A percentile compares a stretch with the other conserved stretches of the same genome.
These are phyloP conservation scores for Chouioia cunea DNA, from an alignment of 2,888 invertebrate genomes.

Conservation along the genomic window DNA sequence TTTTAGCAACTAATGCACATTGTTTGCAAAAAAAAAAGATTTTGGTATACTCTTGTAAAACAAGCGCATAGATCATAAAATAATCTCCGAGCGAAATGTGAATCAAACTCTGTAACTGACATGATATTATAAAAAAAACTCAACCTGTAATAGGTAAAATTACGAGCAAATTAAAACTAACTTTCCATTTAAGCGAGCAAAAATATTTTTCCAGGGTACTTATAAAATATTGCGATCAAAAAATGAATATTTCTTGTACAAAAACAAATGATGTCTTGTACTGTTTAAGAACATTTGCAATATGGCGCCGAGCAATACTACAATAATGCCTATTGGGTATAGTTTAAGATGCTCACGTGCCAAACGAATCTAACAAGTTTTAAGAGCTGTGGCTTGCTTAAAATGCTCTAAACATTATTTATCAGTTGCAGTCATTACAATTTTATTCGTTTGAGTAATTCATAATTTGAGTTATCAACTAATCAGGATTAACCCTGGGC, in stretches of 20 bases:
- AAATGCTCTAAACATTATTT: slow-evolving; percentile 1
- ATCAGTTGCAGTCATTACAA: slow-evolving; percentile 22
- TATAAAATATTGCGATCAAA: slow-evolving; percentile 19
- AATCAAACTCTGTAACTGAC: no score
- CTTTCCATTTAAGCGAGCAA: slow-evolving; percentile 19
- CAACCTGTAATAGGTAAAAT: no score
- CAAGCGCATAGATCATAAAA: no score
- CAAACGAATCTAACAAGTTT: slow-evolving; percentile 19
- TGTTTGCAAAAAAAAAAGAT: no score
- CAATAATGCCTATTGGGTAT: neutral
- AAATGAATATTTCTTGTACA: slow-evolving; percentile 32
- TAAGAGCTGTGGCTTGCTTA: slow-evolving; percentile 3
- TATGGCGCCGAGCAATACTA: slow-evolving; percentile 5
- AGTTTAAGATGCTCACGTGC: slow-evolving; percentile 31
- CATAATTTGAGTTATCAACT: no score
- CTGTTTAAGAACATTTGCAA: neutral
- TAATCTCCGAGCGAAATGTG: no score
- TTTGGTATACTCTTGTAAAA: no score
- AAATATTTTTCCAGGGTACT: slow-evolving; percentile 3
- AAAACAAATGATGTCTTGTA: slow-evolving; percentile 22
- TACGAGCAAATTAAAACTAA: neutral
- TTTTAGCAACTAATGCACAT: no score
- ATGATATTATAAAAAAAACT: no score
- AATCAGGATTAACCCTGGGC: no score
- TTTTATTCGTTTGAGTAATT: slow-evolving; percentile 11